A percentile compares a stretch with the other conserved stretches of the same genome.
Evolutionary conservation across 2,113 vertebrate genomes (phyloP).

Genomic region (Thermophis baileyi): DNA sequence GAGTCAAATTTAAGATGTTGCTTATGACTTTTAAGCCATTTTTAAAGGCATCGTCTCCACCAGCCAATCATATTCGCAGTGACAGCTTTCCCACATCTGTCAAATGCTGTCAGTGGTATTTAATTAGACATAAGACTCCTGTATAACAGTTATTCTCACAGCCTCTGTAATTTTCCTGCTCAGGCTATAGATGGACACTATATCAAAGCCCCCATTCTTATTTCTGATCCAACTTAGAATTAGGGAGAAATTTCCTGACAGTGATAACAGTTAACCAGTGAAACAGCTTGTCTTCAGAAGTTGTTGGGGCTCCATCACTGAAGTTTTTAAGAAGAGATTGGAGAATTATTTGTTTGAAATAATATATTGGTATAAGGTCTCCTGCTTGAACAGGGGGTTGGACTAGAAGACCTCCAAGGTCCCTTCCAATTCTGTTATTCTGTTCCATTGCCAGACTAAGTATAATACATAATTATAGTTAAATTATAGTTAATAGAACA

Average conservation of each 20-base stretch:
- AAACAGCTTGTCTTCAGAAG: neutral
- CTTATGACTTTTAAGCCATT: neutral
- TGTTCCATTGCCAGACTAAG: neutral
- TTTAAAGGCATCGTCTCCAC: slow-evolving; percentile 28
- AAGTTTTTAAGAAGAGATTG: neutral
- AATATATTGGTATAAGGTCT: neutral
- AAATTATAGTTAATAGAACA: neutral
- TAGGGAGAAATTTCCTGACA: neutral
- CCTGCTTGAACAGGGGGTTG: too few relatives aligned
- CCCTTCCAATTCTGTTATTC: neutral
- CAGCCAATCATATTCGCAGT: neutral
- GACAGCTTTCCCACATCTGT: neutral
- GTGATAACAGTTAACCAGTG: neutral
- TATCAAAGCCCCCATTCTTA: neutral
- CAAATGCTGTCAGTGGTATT: slow-evolving; percentile 6
- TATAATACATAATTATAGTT: neutral
- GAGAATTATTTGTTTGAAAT: neutral
- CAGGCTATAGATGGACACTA: neutral
- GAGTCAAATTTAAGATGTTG: too few relatives aligned
- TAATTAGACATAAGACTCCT: slow-evolving; percentile 1
- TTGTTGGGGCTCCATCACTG: neutral
- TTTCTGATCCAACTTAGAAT: neutral
- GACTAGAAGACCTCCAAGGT: neutral
- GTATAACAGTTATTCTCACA: slow-evolving; percentile 16
- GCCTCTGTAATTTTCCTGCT: neutral